Conservation (phyloP, 2,797 vertebrate genomes). For the Molossus alvarezi region DNA sequence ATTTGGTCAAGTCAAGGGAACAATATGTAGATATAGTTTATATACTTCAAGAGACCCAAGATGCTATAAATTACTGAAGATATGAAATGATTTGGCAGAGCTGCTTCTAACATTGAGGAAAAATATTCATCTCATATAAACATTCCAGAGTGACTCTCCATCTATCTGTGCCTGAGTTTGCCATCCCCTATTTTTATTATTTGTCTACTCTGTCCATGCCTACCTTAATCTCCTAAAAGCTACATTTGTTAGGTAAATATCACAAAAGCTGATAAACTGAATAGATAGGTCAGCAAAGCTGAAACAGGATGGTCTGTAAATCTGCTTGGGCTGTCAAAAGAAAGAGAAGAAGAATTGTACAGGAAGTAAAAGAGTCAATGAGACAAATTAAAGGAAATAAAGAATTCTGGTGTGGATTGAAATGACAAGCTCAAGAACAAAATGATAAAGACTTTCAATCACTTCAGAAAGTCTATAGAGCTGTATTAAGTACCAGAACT, state of each 20-base stretch:
- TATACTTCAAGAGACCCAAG: constrained; percentile 22
- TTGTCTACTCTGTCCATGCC: constrained; percentile 1
- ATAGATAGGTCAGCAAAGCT: neutral
- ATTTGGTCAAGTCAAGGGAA: constrained; percentile 44
- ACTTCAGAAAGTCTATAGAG: constrained; percentile 81
- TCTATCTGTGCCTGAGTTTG: neutral
- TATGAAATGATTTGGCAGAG: neutral
- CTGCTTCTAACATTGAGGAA: neutral
- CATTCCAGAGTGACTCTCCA: neutral
- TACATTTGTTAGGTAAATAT: constrained; percentile 48
- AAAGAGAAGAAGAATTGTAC: constrained; percentile 78
- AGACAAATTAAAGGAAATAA: constrained; percentile 86
- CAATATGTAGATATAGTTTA: neutral
- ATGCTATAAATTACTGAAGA: constrained; percentile 17
- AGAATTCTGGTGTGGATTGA: constrained; percentile 82
- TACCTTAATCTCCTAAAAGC: constrained; percentile 38
- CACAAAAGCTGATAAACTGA: constrained; percentile 54
- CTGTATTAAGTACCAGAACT: constrained; percentile 76
- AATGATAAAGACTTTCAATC: constrained; percentile 85
- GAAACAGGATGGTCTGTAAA: constrained; percentile 51
- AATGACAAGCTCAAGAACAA: constrained; percentile 83
- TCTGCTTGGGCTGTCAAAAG: constrained; percentile 74
- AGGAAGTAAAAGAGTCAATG: constrained; percentile 82
- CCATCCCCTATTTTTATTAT: constrained; percentile 46
- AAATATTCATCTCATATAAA: neutral